Evolutionary conservation across 2,113 vertebrate species (phyloP).

Genomic region (Apteryx owenii): DNA sequence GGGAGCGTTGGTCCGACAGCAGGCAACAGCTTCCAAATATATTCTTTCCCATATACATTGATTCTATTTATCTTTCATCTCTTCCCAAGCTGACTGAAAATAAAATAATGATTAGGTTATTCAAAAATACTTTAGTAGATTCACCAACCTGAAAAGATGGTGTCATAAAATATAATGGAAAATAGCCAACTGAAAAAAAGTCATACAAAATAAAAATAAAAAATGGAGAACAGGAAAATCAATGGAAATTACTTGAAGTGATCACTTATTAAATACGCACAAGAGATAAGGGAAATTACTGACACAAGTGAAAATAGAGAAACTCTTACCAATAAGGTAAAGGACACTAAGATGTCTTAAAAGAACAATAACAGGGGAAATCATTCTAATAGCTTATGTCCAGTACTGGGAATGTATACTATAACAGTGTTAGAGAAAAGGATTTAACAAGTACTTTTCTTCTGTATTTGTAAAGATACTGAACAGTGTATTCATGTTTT

Average conservation of each 20-base stretch:
- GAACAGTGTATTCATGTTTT: not conserved
- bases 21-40: no score
- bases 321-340: not conserved
- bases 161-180: not conserved
- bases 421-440: not conserved
- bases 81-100: not conserved
- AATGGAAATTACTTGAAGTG: accelerated
- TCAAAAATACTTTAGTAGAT: not conserved
- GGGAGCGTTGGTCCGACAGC: no score
- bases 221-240: not conserved
- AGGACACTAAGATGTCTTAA: not conserved
- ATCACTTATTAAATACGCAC: not conserved
- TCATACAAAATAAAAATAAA: not conserved
- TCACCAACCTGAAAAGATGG: not conserved
- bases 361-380: not conserved
- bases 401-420: not conserved
- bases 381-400: not conserved
- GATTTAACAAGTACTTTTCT: not conserved
- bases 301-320: not conserved
- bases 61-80: not conserved
- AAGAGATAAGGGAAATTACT: not conserved
- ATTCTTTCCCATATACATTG: no score
- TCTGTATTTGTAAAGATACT: not conserved
- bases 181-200: not conserved
- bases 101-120: not conserved